Base-by-base conservation (phyloP, 2,113 vertebrate genomes). In the Siniperca knerii region DNA sequence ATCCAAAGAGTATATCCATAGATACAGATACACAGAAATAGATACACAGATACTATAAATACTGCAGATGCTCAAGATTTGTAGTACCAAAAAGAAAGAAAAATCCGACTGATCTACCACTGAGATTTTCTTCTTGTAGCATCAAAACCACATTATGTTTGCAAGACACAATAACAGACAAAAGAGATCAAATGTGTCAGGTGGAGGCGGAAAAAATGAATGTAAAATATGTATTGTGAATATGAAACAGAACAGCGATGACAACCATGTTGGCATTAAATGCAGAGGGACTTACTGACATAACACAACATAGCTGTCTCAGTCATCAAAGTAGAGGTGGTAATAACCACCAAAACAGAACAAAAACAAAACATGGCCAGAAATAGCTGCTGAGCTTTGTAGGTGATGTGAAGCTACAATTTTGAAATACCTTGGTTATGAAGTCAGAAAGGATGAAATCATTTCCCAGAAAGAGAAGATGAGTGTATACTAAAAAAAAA, bases 351-450 rank as follows among this genome's bases (percentile, higher is more conserved):
- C 61, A 69, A 87, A 88, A 86, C 72, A 79, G 65, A 83, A 81
- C 33, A 84, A 86, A 87, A 87, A 80, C 79, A 90, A 79, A 81
- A 84, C 73, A 57, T 1, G 77, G 64, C 57, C 84, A 83, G 57
- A 90, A 90, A 93, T 89, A 92, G 82, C 68, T 48, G 69, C 72
- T 29, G 33, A 48, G 77, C 69, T 89, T 76, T 72, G 68, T 60
- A 64, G 75, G 71, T 70, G 83, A 86, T 5, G 15, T 65, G 42
- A 80, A 74, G 60, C 54, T 69, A 68, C 69, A 69, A 57, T 76
- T 88, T 79, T 72, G n/a, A 86, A 89, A 90, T 90, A 75, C 54
- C 57, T 70, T 16, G 35, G 54, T 48, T 23, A 23, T 79, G 76
- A 79, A 88, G 84, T 83, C 79, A 84, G 57, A 44, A 55, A 42